A percentile compares a stretch with the other conserved stretches of the same genome.
phyloP scores from a whole-genome alignment of 2,888 invertebrate genomes.

The Leptura quadrifasciata region DNA sequence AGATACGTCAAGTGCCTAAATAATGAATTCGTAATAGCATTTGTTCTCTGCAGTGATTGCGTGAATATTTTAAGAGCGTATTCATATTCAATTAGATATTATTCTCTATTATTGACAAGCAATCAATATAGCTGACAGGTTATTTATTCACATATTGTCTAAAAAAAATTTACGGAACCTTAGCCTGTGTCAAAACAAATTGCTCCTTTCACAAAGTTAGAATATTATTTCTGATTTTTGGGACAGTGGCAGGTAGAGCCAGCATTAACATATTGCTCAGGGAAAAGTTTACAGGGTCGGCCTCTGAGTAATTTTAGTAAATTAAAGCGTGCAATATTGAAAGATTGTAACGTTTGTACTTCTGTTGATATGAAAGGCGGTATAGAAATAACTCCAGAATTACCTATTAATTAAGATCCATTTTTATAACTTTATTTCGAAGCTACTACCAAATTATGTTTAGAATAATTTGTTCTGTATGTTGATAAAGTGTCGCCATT shows the following conservation, averaged over 20 bases:
- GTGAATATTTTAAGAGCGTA: constrained; percentile 7
- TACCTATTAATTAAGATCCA: too few relatives aligned
- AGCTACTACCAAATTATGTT: too few relatives aligned
- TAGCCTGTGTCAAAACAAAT: constrained; percentile 29
- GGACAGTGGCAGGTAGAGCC: constrained; percentile 17
- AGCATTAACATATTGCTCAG: constrained; percentile 1
- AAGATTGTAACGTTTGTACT: too few relatives aligned
- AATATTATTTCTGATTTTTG: constrained; percentile 20
- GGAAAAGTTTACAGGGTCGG: not conserved
- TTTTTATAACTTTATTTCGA: too few relatives aligned
- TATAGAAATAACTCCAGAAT: too few relatives aligned
- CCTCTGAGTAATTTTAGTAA: not conserved
- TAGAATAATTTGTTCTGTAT: too few relatives aligned
- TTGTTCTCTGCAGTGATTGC: constrained; percentile 16
- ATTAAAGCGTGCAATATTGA: too few relatives aligned
- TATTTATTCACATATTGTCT: constrained; percentile 28
- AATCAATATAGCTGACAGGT: constrained; percentile 36
- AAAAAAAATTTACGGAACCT: constrained; percentile 3
- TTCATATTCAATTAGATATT: constrained; percentile 33
- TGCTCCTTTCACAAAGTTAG: constrained; percentile 24
- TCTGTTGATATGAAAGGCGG: too few relatives aligned
- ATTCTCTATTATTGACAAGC: constrained; percentile 33
- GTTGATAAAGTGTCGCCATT: too few relatives aligned
- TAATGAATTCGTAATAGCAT: constrained; percentile 16
- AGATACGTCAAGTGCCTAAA: not conserved